phyloP scores from a whole-genome alignment of 2,888 invertebrate species.

The Erebia aethiops region DNA sequence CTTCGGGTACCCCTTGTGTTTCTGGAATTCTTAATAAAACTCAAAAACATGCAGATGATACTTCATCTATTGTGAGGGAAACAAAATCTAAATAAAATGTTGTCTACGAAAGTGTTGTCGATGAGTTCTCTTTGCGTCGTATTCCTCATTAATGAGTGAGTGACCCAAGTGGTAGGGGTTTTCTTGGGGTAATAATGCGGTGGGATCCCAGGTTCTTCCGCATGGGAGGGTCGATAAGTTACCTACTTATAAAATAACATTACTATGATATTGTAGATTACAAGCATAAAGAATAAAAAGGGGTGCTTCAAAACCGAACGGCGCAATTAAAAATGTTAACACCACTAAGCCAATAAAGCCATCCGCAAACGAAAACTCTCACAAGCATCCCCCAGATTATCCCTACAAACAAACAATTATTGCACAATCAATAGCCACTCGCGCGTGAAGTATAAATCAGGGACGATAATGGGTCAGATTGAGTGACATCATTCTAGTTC shows the following conservation, averaged over 20 bases:
- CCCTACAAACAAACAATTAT: constrained; percentile 78
- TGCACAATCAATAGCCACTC: constrained; percentile 72
- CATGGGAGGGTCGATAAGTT: too few relatives aligned
- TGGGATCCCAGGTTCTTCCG: too few relatives aligned
- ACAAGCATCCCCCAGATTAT: constrained; percentile 58
- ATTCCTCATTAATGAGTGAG: too few relatives aligned
- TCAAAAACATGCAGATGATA: too few relatives aligned
- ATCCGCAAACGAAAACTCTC: constrained; percentile 62
- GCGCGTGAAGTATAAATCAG: constrained; percentile 72
- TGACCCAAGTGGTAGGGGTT: too few relatives aligned
- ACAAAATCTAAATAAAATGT: too few relatives aligned
- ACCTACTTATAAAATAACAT: neutral
- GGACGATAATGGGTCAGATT: constrained; percentile 62
- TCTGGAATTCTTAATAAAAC: too few relatives aligned
- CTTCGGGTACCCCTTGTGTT: too few relatives aligned
- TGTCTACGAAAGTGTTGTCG: too few relatives aligned
- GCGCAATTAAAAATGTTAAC: constrained; percentile 39
- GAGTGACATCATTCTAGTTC: constrained; percentile 66
- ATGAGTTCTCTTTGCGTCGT: too few relatives aligned
- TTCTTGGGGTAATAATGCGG: too few relatives aligned
- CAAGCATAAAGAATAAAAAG: neutral
- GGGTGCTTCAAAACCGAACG: constrained; percentile 27
- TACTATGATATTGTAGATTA: neutral
- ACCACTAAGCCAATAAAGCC: constrained; percentile 63
- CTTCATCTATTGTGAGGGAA: too few relatives aligned